These are phyloP conservation scores for Corythaeola cristata DNA, from an alignment of 2,113 vertebrate species.

Conservation along the genomic window DNA sequence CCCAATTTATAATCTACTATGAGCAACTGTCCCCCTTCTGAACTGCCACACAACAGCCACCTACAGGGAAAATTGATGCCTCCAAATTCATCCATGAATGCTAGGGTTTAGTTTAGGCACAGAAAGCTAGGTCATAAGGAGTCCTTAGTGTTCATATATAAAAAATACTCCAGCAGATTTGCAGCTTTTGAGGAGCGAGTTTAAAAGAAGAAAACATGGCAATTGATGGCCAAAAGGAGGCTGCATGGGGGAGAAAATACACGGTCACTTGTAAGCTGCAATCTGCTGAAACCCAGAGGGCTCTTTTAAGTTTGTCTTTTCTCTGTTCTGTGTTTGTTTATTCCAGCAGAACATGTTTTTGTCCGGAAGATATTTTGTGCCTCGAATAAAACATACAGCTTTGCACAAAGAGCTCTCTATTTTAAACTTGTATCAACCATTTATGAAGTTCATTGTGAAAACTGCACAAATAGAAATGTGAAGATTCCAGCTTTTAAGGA, in stretches of 20 bases:
- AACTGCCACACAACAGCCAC: neutral
- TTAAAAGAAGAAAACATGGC: neutral
- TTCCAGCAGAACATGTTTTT: constrained; percentile 38
- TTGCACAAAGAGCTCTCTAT: neutral
- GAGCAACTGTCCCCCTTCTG: neutral
- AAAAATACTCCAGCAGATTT: neutral
- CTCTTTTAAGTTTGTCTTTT: constrained; percentile 37
- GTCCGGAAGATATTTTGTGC: constrained; percentile 17
- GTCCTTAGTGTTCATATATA: neutral
- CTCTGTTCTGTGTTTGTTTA: constrained; percentile 38
- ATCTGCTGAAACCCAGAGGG: constrained; percentile 41
- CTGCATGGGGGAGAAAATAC: neutral
- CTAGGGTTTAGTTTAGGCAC: neutral
- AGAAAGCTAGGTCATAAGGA: neutral
- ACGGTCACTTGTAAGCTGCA: neutral
- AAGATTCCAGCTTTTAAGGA: neutral
- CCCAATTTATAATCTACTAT: neutral
- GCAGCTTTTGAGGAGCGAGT: neutral
- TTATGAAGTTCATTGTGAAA: neutral
- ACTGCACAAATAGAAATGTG: neutral
- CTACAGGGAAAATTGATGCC: neutral
- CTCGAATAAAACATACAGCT: neutral
- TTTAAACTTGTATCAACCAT: neutral
- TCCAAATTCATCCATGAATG: neutral
- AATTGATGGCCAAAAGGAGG: neutral